Evolutionary conservation across 1,140 invertebrate species (phyloP).

Genomic region (Wiebesia pumilae): DNA sequence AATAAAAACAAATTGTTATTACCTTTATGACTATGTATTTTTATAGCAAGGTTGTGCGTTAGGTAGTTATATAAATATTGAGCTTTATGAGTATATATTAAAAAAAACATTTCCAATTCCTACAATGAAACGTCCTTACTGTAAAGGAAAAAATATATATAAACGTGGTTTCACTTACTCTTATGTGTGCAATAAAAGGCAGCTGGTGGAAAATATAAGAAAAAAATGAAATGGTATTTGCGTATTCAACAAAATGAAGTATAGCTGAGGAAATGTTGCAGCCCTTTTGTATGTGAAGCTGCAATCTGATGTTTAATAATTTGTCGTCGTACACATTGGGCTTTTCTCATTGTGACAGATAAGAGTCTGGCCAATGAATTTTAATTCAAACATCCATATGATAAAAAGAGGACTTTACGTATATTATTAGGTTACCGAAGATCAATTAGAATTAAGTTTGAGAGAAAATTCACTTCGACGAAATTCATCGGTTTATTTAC

Average conservation of each 20-base stretch:
- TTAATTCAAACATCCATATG: constrained; percentile 27
- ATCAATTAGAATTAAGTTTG: constrained; percentile 35
- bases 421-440: constrained; percentile 21
- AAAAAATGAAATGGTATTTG: constrained; percentile 48
- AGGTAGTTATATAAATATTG: constrained; percentile 14
- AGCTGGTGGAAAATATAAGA: constrained; percentile 59
- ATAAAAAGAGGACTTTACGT: constrained; percentile 7
- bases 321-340: constrained; percentile 62
- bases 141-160: not conserved
- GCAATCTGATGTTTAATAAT: constrained; percentile 71
- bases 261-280: constrained; percentile 63
- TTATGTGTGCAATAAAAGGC: constrained; percentile 59
- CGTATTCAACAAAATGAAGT: constrained; percentile 53
- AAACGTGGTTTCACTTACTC: constrained; percentile 30
- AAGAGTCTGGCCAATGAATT: constrained; percentile 35
- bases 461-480: constrained; percentile 26
- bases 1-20: not conserved
- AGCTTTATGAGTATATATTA: constrained; percentile 4
- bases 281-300: constrained; percentile 74
- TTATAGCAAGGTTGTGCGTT: constrained; percentile 10
- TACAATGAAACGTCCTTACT: constrained; percentile 17
- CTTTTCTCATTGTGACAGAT: constrained; percentile 40
- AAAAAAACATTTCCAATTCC: constrained; percentile 6
- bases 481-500: constrained; percentile 27
- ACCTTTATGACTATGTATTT: not conserved